Evolutionary conservation across 1,140 invertebrate species (phyloP), one percentile per base, ranked within the genome.

Genomic region (Plectus sambesii): DNA sequence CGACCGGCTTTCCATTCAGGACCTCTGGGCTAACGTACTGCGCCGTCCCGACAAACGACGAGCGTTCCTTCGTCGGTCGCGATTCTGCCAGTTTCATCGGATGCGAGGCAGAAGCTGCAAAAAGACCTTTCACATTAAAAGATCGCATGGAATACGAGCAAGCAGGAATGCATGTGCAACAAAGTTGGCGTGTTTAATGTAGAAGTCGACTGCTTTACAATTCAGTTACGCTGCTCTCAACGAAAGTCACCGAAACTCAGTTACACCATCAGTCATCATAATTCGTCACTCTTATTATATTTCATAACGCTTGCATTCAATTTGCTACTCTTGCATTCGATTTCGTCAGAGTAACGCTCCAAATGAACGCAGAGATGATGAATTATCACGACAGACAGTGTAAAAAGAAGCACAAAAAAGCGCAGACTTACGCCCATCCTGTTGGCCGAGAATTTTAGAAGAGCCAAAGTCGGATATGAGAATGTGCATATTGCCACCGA

Each of bases 11-110:
- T 64, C 86, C 82, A 25, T 82, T 82, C 2, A 97, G 72, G 8
- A 97, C 75, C 73, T 97, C 92, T 4, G 93, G 93, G 37, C 88
- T 92, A 0, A 98, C 89, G 73, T 97, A 99, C 69, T 98, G 90
- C 0, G 93, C 90, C 12, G 93, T 98, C n/a, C 93, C 92, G 3
- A 96, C 89, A 73, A 97, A 96, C 65, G 89, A 94, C 63, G 83
- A 84, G 56, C 66, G 66, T 38, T 66, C 49, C 43, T 47, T 37
- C 35, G 25, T 37, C 39, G 30, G 20, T 8, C n/a, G 20, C 6
- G 25, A 8, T 19, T 47, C 45, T 33, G n/a, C 19, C n/a, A 12
- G 30, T 12, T 33, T 33, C 30, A 17, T 12, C 12, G 30, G 30
- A 12, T 12, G 30, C 17, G 17, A 33, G 12, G 30, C 12, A 12